These are phyloP conservation scores for Agrotis clavis DNA, from an alignment of 2,888 invertebrate species.

Conservation along the genomic window DNA sequence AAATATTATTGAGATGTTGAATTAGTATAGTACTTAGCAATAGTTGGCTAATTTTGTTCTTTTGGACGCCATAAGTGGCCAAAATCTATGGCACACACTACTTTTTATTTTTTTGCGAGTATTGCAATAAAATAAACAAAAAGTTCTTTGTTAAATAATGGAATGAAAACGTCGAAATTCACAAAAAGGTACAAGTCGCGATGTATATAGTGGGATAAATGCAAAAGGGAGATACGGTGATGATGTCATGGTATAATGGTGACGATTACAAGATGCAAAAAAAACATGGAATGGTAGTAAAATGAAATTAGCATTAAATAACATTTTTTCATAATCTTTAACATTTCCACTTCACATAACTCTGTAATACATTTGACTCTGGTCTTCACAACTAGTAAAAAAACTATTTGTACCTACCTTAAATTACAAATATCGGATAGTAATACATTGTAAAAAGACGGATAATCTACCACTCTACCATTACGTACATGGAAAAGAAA, in stretches of 20 bases:
- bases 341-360: constrained; percentile 38
- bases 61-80: too few species aligned
- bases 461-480: constrained; percentile 20
- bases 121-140: background rate
- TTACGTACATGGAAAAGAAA: constrained; percentile 27
- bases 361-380: constrained; percentile 39
- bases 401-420: constrained; percentile 43
- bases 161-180: background rate
- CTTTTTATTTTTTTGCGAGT: too few species aligned
- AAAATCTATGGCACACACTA: too few species aligned
- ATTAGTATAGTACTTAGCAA: too few species aligned
- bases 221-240: too few species aligned
- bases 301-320: too few species aligned
- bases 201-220: background rate
- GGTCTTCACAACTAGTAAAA: constrained; percentile 30
- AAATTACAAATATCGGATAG: constrained; percentile 18
- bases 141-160: background rate
- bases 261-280: too few species aligned
- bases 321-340: background rate
- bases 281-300: too few species aligned
- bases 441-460: constrained; percentile 7
- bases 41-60: too few species aligned
- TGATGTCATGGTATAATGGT: background rate
- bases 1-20: background rate
- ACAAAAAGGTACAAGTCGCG: too few species aligned